Evolutionary conservation across 1,140 invertebrate species (phyloP).

Genomic region (Plutomurus gul): DNA sequence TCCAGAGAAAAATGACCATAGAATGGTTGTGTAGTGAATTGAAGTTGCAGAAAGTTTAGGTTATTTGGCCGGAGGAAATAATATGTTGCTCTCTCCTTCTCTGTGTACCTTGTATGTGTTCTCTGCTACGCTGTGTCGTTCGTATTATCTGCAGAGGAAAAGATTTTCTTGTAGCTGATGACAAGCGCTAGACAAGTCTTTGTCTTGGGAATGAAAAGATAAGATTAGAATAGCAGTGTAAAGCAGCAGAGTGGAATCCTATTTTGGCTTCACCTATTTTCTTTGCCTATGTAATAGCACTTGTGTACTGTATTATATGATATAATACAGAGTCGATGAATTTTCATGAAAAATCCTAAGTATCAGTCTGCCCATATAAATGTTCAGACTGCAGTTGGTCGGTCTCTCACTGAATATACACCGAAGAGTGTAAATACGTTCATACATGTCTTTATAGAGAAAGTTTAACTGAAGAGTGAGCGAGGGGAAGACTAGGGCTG

Average conservation of each 20-base stretch:
- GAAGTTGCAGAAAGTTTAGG: background rate
- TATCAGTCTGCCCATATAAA: constrained; percentile 21
- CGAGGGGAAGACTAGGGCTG: background rate
- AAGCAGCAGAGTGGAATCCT: background rate
- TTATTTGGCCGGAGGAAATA: background rate
- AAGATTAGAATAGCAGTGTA: constrained; percentile 8
- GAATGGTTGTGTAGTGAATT: background rate
- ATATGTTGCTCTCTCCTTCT: too few relatives aligned
- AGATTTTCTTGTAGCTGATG: constrained; percentile 26
- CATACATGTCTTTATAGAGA: background rate
- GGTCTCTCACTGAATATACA: background rate
- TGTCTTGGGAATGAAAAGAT: constrained; percentile 21
- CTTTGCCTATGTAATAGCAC: background rate
- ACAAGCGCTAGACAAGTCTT: constrained; percentile 19
- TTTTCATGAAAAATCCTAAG: constrained; percentile 13
- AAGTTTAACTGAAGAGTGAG: background rate
- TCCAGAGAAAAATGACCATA: background rate
- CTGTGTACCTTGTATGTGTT: background rate
- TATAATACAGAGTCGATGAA: background rate
- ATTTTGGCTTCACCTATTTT: background rate
- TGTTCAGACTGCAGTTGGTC: too few relatives aligned
- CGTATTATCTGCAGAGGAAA: background rate
- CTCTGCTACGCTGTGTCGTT: too few relatives aligned
- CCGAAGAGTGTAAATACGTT: background rate
- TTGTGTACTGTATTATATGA: background rate